A percentile compares a stretch with the other conserved stretches of the same genome.
These are phyloP conservation scores for Capitulum mitella DNA, from an alignment of 2,888 invertebrate species.

Conservation along the genomic window DNA sequence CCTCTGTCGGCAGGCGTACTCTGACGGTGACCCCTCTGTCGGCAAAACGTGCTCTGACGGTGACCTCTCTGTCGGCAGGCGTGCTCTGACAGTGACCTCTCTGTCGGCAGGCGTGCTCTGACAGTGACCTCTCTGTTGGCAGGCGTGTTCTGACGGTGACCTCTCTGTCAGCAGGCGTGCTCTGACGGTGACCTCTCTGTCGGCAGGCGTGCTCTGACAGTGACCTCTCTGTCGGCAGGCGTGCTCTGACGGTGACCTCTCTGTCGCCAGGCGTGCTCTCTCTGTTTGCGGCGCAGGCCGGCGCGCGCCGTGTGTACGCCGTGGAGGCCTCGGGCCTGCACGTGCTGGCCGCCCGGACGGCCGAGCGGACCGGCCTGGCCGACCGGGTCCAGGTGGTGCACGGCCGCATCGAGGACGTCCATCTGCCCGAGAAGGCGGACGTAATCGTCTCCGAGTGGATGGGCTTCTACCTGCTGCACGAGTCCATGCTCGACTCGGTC, in stretches of 20 bases:
- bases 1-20: too few relatives aligned
- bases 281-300: constrained; percentile 79
- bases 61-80: too few relatives aligned
- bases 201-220: neutral
- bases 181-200: neutral
- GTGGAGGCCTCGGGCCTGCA: constrained; percentile 64
- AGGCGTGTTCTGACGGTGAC: too few relatives aligned
- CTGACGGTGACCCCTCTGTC: too few relatives aligned
- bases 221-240: neutral
- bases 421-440: constrained; percentile 63
- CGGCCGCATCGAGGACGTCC: constrained; percentile 66
- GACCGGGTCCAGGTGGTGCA: constrained; percentile 61
- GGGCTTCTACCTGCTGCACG: constrained; percentile 92
- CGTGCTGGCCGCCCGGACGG: constrained; percentile 44
- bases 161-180: too few relatives aligned
- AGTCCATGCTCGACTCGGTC: constrained; percentile 90
- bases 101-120: too few relatives aligned
- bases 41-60: too few relatives aligned
- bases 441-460: constrained; percentile 95
- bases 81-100: too few relatives aligned
- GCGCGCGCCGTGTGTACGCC: constrained; percentile 78
- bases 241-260: too few relatives aligned
- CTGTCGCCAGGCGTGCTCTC: constrained; percentile 69
- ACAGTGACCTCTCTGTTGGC: too few relatives aligned
- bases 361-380: constrained; percentile 61